A percentile compares a stretch with the other conserved stretches of the same genome.
Conservation (phyloP, 2,888 invertebrate species). For the Pyrrhosoma nymphula region DNA sequence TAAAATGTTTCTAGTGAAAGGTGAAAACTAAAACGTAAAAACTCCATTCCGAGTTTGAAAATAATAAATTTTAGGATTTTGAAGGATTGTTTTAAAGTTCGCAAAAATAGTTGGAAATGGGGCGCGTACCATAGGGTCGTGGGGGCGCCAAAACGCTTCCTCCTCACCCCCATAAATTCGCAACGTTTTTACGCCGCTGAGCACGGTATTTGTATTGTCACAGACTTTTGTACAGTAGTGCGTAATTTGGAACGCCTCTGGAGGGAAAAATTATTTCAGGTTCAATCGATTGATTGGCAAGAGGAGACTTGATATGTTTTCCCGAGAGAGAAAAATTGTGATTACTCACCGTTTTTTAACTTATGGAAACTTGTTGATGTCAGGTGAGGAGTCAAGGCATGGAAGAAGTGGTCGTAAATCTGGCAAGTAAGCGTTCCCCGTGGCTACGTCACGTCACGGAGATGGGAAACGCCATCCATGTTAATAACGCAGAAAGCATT, state of each 20-base stretch:
- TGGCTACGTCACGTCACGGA: not conserved
- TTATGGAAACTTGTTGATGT: not conserved
- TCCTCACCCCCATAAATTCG: too few relatives aligned
- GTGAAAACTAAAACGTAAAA: too few relatives aligned
- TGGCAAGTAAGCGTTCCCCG: not conserved
- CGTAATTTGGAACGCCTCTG: not conserved
- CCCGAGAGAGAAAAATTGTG: not conserved
- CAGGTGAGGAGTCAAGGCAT: not conserved
- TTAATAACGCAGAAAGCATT: conserved; percentile 7
- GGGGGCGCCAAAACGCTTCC: too few relatives aligned
- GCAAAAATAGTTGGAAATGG: too few relatives aligned
- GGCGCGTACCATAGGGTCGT: too few relatives aligned
- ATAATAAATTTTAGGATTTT: too few relatives aligned
- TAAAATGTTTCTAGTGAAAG: too few relatives aligned
- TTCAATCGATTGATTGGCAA: not conserved
- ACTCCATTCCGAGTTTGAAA: too few relatives aligned
- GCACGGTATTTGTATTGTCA: too few relatives aligned
- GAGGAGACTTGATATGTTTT: not conserved
- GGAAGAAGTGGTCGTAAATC: not conserved
- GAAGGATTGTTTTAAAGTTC: too few relatives aligned
- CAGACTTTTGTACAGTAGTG: too few relatives aligned
- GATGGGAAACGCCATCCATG: not conserved
- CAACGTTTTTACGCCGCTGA: too few relatives aligned
- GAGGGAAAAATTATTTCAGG: not conserved
- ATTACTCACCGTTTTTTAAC: not conserved